Evolutionary conservation across 2,113 vertebrate species (phyloP).

Genomic region (Cottus gobio): DNA sequence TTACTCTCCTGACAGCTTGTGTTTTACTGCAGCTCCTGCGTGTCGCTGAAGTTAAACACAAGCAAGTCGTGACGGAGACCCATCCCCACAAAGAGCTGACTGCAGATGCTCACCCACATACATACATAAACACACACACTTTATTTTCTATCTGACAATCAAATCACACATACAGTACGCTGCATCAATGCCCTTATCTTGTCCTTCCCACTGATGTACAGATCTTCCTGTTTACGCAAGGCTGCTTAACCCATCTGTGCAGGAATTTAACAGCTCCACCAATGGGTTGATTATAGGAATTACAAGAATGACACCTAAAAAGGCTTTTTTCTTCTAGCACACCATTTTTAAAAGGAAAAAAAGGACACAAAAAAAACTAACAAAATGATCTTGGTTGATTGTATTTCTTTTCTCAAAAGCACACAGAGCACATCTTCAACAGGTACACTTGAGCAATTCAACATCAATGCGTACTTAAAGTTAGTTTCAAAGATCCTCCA

Average conservation of each 20-base stretch:
- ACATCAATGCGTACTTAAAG: background rate
- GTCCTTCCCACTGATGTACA: constrained; percentile 67
- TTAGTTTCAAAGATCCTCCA: background rate
- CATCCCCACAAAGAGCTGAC: constrained; percentile 24
- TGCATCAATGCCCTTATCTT: constrained; percentile 61
- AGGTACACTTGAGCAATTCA: background rate
- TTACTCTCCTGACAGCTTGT: too few relatives aligned
- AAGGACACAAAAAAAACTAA: background rate
- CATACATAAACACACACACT: too few relatives aligned
- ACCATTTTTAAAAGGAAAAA: background rate
- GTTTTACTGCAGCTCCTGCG: background rate
- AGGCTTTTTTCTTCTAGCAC: background rate
- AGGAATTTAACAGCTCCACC: constrained; percentile 60
- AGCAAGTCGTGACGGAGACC: constrained; percentile 54
- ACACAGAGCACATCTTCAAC: background rate
- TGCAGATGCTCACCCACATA: constrained; percentile 30
- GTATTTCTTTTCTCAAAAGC: background rate
- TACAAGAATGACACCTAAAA: constrained; percentile 29
- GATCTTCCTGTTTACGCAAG: constrained; percentile 61
- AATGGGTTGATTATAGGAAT: constrained; percentile 23
- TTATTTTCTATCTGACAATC: background rate
- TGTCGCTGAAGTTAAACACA: constrained; percentile 1
- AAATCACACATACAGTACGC: background rate
- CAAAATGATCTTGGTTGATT: background rate
- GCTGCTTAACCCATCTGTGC: constrained; percentile 54